Evolutionary conservation across 2,888 invertebrate genomes (phyloP), one percentile per base, ranked within the genome.

Genomic region (Julus scandinavius): DNA sequence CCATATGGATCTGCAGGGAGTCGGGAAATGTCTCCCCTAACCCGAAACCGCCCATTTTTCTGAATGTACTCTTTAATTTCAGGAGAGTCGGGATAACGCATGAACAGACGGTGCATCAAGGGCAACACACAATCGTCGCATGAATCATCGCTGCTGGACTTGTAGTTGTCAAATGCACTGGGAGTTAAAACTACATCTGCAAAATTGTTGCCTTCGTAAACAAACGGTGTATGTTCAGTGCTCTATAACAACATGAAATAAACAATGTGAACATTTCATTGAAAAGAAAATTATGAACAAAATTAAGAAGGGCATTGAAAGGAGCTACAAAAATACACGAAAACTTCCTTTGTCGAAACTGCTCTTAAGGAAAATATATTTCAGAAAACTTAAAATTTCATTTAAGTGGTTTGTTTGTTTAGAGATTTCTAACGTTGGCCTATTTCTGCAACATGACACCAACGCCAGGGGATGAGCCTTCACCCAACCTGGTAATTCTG

Each of bases 91-190:
- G 87, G 87, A 38, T n/a, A 49, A 13, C 20, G 38, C 45, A 40
- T 5, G 50, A 87, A 40, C 54, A 87, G 87, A 2, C 87, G n/a
- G 29, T 49, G 50, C 17, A 49, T 15, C 87, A 87, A n/a, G 15
- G 45, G 45, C 38, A 40, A 49, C 17, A 87, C 49, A 11, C 20
- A 15, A 17, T 87, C 87, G 20, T 87, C 87, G 45, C n/a, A 41
- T 7, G 40, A 40, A 2, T 85, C 85, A n/a, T 85, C 85, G 38
- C 85, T 85, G 85, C 85, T 85, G 38, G 85, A 85, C 41, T 85
- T 45, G 85, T 41, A 85, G 85, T 41, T 40, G n/a, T 41, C 85
- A 38, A 85, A 45, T 6, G 2, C 38, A 45, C n/a, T 6, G 2
- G 85, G 85, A 6, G 9, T 45, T 11, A 40, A 38, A 40, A 40